A percentile compares a stretch with the other conserved stretches of the same genome.
Evolutionary conservation across 2,113 vertebrate genomes (phyloP).

Genomic region (Formicarius rufipectus): DNA sequence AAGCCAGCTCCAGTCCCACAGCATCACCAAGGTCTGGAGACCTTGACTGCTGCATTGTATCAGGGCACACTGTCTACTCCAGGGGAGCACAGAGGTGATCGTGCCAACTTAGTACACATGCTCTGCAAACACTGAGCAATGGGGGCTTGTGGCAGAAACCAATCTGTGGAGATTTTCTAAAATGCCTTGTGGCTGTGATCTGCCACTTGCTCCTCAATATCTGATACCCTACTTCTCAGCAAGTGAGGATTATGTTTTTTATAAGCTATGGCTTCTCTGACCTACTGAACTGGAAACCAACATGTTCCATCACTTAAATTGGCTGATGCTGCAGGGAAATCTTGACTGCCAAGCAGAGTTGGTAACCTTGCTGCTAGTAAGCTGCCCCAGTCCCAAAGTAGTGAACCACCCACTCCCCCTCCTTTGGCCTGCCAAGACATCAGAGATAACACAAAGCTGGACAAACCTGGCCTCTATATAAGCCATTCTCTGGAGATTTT

Average conservation of each 20-base stretch:
- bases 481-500: background rate
- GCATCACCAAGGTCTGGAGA: background rate
- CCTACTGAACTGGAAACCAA: background rate
- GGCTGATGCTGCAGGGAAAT: background rate
- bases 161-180: background rate
- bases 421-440: background rate
- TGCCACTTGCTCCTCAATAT: background rate
- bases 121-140: background rate
- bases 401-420: rapidly evolving
- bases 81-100: background rate
- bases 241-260: background rate
- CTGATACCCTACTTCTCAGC: background rate
- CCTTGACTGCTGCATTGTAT: background rate
- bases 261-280: background rate
- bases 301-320: background rate
- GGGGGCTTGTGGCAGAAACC: background rate
- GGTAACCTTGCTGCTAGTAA: background rate
- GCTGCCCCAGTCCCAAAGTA: background rate
- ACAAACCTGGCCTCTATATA: background rate
- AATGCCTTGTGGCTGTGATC: background rate
- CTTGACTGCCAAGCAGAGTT: background rate
- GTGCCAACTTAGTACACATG: background rate
- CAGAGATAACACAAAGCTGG: background rate
- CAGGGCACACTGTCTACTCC: background rate
- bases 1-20: background rate